phyloP scores from a whole-genome alignment of 2,888 invertebrate genomes.

The Eledona agricola region DNA sequence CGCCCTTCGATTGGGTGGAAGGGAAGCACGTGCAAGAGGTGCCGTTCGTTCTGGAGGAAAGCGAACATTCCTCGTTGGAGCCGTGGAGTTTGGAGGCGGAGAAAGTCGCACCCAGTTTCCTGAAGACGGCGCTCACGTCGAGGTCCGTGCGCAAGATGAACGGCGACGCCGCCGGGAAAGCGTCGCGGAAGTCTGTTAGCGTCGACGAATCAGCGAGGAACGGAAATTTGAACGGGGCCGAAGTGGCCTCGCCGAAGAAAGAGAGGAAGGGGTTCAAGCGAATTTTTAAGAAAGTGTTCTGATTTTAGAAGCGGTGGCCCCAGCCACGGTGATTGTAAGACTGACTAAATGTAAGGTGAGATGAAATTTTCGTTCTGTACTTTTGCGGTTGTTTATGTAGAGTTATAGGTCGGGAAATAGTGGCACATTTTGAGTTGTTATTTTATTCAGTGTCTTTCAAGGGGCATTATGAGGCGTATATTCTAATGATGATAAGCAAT shows the following conservation, averaged over 20 bases:
- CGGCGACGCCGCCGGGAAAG: constrained; percentile 27
- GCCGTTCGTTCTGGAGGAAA: constrained; percentile 59
- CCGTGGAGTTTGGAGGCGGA: constrained; percentile 44
- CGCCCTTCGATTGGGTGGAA: constrained; percentile 48
- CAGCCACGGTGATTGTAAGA: constrained; percentile 28
- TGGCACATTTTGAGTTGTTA: too few species aligned
- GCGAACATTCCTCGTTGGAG: constrained; percentile 57
- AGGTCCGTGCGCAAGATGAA: constrained; percentile 53
- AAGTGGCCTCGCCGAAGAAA: constrained; percentile 62
- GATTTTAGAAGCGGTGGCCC: constrained; percentile 30
- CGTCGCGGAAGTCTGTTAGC: constrained; percentile 54
- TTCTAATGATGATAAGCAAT: too few species aligned
- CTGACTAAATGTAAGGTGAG: constrained; percentile 33
- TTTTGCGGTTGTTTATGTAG: too few species aligned
- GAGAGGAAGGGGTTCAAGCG: constrained; percentile 76
- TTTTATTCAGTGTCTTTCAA: too few species aligned
- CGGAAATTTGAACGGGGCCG: constrained; percentile 38
- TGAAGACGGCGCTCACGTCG: constrained; percentile 62
- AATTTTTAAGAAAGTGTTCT: constrained; percentile 81
- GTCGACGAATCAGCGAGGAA: constrained; percentile 48
- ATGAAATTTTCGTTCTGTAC: neutral
- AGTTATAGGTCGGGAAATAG: constrained; percentile 4
- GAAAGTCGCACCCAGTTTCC: constrained; percentile 55
- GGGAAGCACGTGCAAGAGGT: constrained; percentile 51
- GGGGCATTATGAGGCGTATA: too few species aligned